Evolutionary conservation across 2,113 vertebrate species (phyloP), one percentile per base, ranked within the genome.

Genomic region (Scolopax mira): DNA sequence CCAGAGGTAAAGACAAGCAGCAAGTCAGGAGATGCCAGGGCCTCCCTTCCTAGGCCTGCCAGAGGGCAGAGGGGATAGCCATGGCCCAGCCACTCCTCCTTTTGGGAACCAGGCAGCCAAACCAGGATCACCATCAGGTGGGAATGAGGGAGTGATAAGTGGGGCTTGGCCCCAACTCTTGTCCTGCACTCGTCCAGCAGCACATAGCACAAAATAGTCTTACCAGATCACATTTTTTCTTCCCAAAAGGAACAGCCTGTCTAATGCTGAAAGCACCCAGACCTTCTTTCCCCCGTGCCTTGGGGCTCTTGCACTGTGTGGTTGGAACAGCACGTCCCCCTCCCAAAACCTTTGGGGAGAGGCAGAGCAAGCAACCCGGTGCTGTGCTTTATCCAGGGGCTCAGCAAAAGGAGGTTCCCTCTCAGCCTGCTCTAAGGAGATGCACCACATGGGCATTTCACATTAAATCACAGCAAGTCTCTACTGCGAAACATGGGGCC

Each of bases 401-500:
- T 89, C 60, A 79, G 82, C 30, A 70, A 78, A 88, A 55, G 14
- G 16, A 24, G n/a, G 67, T 8, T 57, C 82, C 52, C 83, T 31
- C 27, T 51, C 88, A 66, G 60, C 13, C 72, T 73, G 48, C 71
- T 49, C 49, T 60, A 52, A 78, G 17, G 42, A 51, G 60, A 27
- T 44, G 48, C 30, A 62, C 44, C 0, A 0, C 39, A 71, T 5
- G 46, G 49, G 55, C 81, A 82, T 37, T 91, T 31, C 6, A 3
- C 48, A 81, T n/a, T 51, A 79, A 78, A 70, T 71, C 73, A 51
- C 39, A 52, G n/a, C 11, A 22, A 31, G n/a, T 37, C 44, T 42
- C 27, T 30, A n/a, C 39, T 17, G 14, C 0, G 2, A 72, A 79
- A 79, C 16, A 65, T 0, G 0, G 10, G 18, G 7, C 16, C 17